These are phyloP conservation scores for Corythaeola cristata DNA, from an alignment of 2,113 vertebrate species.

Conservation along the genomic window DNA sequence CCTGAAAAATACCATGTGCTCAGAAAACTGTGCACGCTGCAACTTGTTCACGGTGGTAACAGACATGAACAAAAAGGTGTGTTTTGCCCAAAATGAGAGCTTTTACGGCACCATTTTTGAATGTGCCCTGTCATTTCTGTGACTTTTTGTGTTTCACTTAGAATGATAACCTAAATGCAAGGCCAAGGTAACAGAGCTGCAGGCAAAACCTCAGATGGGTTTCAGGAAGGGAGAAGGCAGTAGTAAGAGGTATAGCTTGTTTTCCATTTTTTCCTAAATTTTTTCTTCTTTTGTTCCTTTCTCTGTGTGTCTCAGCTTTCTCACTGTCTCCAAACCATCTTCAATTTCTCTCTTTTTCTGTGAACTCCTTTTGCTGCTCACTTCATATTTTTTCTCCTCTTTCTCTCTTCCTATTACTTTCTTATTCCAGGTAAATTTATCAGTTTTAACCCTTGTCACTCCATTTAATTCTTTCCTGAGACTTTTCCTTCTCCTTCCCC, in stretches of 20 bases:
- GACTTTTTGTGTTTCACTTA: neutral
- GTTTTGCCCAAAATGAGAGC: neutral
- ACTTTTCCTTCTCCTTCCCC: neutral
- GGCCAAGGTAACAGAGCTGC: neutral
- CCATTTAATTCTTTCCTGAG: neutral
- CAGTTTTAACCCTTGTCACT: neutral
- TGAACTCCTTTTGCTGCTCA: neutral
- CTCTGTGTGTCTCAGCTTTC: neutral
- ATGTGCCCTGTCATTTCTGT: neutral
- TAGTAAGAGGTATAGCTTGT: neutral
- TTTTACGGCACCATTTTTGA: neutral
- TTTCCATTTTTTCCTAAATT: neutral
- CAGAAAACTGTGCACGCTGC: neutral
- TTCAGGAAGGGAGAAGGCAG: neutral
- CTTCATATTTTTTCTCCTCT: neutral
- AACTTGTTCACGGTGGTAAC: neutral
- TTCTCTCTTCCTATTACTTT: neutral
- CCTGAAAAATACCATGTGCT: neutral
- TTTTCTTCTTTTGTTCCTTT: neutral
- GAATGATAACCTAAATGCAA: neutral
- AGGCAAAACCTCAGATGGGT: neutral
- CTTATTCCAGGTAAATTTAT: neutral
- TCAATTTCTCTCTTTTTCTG: neutral
- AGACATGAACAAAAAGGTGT: neutral
- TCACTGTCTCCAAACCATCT: neutral